Evolutionary conservation across 1,140 invertebrate species (phyloP).

Genomic region (Hylyphantes graminicola): DNA sequence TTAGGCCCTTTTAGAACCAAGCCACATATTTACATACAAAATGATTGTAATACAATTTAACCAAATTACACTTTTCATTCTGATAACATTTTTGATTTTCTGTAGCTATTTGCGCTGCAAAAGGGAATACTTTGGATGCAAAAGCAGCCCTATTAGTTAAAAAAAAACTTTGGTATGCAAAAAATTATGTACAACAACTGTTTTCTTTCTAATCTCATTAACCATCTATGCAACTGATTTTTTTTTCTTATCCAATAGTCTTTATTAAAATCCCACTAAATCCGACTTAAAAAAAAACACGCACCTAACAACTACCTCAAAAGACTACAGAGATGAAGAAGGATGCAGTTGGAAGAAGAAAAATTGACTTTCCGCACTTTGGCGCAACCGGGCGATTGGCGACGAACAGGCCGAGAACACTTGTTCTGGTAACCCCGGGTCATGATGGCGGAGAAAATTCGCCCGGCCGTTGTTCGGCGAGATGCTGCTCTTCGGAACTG

Average conservation of each 20-base stretch:
- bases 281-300: neutral
- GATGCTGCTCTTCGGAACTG: neutral
- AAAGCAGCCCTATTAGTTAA: too few relatives aligned
- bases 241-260: neutral
- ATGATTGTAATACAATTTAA: too few relatives aligned
- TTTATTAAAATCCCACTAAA: neutral
- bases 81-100: too few relatives aligned
- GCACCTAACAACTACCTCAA: neutral
- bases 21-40: too few relatives aligned
- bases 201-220: too few relatives aligned
- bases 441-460: slow-evolving; percentile 39
- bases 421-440: slow-evolving; percentile 44
- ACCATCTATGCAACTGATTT: too few relatives aligned
- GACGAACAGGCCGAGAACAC: neutral
- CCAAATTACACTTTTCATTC: too few relatives aligned
- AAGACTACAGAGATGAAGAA: neutral
- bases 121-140: too few relatives aligned
- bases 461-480: neutral
- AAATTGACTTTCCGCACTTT: slow-evolving; percentile 17
- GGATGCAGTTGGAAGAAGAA: neutral
- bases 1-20: too few relatives aligned
- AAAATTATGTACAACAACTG: too few relatives aligned
- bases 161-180: too few relatives aligned
- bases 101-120: too few relatives aligned
- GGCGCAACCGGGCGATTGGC: slow-evolving; percentile 23